Evolutionary conservation across 2,113 vertebrate species (phyloP).

Genomic region (Hemibagrus wyckioides): DNA sequence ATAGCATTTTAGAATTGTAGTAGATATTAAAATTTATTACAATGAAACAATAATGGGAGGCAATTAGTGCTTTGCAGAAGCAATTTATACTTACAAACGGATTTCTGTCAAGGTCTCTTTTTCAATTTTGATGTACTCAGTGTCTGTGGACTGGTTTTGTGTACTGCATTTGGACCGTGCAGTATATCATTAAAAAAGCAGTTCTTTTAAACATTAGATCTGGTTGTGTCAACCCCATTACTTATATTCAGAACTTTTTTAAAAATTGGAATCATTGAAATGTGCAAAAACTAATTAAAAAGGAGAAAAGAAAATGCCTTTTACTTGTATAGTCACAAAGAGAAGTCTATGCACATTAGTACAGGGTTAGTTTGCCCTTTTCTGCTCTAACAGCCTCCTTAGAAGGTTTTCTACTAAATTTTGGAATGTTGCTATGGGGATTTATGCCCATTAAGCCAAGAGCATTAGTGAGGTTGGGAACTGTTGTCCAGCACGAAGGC

Average conservation of each 20-base stretch:
- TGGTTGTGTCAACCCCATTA: not conserved
- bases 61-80: constrained; percentile 9
- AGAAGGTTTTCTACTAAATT: not conserved
- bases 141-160: not conserved
- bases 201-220: not conserved
- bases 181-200: not conserved
- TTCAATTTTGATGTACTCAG: not conserved
- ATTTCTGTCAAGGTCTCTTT: not conserved
- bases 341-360: not conserved
- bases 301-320: not conserved
- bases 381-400: not conserved
- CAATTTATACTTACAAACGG: constrained; percentile 18
- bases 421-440: not conserved
- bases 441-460: not conserved
- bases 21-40: constrained; percentile 27
- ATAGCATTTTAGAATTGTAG: constrained; percentile 42
- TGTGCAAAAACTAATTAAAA: not conserved
- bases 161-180: not conserved
- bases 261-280: not conserved
- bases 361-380: not conserved
- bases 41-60: constrained; percentile 15
- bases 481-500: not conserved
- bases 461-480: not conserved
- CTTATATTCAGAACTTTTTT: not conserved
- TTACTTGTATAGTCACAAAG: not conserved